Evolutionary conservation across 1,140 invertebrate species (phyloP).

Genomic region (Drosophila teissieri): DNA sequence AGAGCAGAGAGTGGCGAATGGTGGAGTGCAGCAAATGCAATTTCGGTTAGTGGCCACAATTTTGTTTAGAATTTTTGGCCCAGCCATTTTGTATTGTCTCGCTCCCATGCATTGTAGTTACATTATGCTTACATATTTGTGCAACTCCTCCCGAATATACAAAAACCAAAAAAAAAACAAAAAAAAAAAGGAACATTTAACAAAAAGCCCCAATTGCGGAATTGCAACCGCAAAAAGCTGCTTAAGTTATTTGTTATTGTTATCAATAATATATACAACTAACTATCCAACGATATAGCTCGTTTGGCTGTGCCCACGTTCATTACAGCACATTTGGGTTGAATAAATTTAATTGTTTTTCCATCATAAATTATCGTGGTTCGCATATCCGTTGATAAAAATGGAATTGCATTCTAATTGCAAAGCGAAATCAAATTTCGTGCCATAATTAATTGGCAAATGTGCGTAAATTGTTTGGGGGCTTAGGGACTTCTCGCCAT

Average conservation of each 20-base stretch:
- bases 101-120: slow-evolving; percentile 55
- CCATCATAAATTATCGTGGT: slow-evolving; percentile 33
- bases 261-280: slow-evolving; percentile 55
- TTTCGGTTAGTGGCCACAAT: slow-evolving; percentile 76
- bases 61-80: slow-evolving; percentile 69
- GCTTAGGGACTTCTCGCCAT: slow-evolving; percentile 1
- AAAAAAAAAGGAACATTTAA: slow-evolving; percentile 11
- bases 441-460: slow-evolving; percentile 32
- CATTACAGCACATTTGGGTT: slow-evolving; percentile 24
- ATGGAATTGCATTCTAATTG: slow-evolving; percentile 34
- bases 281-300: slow-evolving; percentile 12
- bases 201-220: slow-evolving; percentile 25
- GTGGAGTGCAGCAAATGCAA: slow-evolving; percentile 51
- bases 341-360: slow-evolving; percentile 46
- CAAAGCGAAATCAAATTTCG: slow-evolving; percentile 33
- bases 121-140: slow-evolving; percentile 51
- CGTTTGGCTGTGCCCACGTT: slow-evolving; percentile 25
- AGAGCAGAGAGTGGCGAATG: background rate
- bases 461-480: slow-evolving; percentile 33
- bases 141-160: background rate
- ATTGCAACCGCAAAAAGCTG: slow-evolving; percentile 31
- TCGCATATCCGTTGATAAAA: slow-evolving; percentile 27
- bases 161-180: background rate
- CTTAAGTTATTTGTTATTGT: slow-evolving; percentile 62
- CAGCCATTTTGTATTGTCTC: slow-evolving; percentile 63